A percentile compares a stretch with the other conserved stretches of the same genome.
phyloP scores from a whole-genome alignment of 30 jellyfish, hydroid and myxozoan genomes.

The Turritopsis rubra region DNA sequence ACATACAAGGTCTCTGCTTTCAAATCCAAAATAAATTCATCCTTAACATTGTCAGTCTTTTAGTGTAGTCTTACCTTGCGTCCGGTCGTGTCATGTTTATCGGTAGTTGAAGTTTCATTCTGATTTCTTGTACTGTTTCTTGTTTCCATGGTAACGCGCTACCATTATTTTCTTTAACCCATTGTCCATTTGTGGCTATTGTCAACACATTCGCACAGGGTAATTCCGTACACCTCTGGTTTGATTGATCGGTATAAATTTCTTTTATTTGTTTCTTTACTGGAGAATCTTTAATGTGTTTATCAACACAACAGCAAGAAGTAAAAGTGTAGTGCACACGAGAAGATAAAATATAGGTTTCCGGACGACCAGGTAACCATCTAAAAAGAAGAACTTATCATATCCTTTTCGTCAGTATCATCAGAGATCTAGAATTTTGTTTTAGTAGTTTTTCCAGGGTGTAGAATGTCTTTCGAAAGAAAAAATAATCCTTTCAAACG shows the following conservation, averaged over 20 bases:
- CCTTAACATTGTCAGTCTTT: no score
- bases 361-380: neutral
- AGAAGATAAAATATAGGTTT: neutral
- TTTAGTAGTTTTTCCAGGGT: no score
- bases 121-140: constrained; percentile 2
- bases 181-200: constrained; percentile 9
- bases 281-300: neutral
- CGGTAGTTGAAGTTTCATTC: constrained; percentile 3
- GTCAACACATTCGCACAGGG: neutral
- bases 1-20: no score
- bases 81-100: constrained; percentile 23
- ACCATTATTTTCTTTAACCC: constrained; percentile 2
- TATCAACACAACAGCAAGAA: neutral
- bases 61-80: constrained; percentile 13
- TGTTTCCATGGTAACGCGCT: constrained; percentile 15
- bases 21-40: no score
- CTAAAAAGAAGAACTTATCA: neutral
- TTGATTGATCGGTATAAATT: neutral
- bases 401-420: no score
- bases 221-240: neutral
- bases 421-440: neutral
- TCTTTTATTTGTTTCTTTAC: neutral
- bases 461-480: no score
- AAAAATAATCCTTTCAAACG: no score
- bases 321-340: neutral